phyloP scores from a whole-genome alignment of 2,113 vertebrate species.

The Myxocyprinus asiaticus region DNA sequence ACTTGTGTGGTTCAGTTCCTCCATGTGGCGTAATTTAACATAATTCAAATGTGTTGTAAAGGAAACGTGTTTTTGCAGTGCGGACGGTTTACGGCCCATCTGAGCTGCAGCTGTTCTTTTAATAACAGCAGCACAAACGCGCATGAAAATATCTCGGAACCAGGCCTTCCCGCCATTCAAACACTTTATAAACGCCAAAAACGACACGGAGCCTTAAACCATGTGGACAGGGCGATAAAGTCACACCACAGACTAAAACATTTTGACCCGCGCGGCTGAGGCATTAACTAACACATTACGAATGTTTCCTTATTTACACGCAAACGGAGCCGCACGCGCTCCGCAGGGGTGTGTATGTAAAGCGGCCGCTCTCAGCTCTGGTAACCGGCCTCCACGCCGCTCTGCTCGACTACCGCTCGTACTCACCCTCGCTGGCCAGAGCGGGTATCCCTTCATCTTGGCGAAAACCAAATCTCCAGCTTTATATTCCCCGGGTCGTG shows the following conservation, averaged over 20 bases:
- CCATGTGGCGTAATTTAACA: no score
- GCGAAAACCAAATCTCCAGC: slow-evolving; percentile 92
- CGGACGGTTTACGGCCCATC: no score
- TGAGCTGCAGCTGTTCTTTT: no score
- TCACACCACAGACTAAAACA: background rate
- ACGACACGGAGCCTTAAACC: no score
- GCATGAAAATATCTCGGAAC: background rate
- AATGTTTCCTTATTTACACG: background rate
- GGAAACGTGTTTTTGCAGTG: no score
- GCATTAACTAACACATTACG: no score
- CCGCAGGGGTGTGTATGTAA: background rate
- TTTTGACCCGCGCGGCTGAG: no score
- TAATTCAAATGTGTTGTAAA: no score
- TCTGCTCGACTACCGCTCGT: slow-evolving; percentile 59
- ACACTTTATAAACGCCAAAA: background rate
- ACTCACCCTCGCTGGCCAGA: slow-evolving; percentile 96
- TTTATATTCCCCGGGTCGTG: slow-evolving; percentile 91
- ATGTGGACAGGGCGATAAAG: no score
- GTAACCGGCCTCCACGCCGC: slow-evolving; percentile 64
- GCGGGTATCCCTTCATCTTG: slow-evolving; percentile 94
- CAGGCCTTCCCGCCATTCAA: background rate
- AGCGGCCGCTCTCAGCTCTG: slow-evolving; percentile 47
- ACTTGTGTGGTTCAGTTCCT: no score
- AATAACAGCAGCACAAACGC: no score
- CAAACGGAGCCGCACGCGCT: background rate